Base-by-base conservation (phyloP, 2,888 invertebrate species). In the Habrosyne pyritoides region DNA sequence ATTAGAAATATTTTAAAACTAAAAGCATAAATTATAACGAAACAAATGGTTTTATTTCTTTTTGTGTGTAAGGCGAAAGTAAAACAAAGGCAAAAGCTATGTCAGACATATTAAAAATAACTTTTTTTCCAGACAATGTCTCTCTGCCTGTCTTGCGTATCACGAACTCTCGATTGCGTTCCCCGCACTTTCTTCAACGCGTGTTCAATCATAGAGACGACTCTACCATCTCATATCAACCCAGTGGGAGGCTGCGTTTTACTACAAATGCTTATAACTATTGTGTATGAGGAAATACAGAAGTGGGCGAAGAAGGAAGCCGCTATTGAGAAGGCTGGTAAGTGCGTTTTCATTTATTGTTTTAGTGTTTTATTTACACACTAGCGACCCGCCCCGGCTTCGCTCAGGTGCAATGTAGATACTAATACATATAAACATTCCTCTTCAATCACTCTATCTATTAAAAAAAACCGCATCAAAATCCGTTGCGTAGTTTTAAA, bases 181-280 rank as follows among this genome's bases (percentile, higher is more conserved):
- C 95, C 96, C 0, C 92, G 94, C 2, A 86, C 86, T 0, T 84
- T 94, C n/a, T 81, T 86, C 0, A 93, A 94, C 61, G 90, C 96
- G 0, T 92, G 95, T 0, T 75, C 90, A 0, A 83, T 95, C 0
- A 79, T 97, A 58, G 95, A 96, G 76, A 94, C 95, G 49, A 93
- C 94, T 2, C 84, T 97, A 14, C 96, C 97, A 0, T 94, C 95
- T 0, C 94, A 95, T 61, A 93, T 95, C 8, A 93, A 91, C 49
- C 97, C 97, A 0, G 93, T 96, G 0, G 95, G 95, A 2, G 94
- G 94, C 10, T 96, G 96, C 0, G 94, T 96, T 6, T 77, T 97
- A 12, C 83, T 97, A 42, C 97, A 97, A 81, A 91, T 96, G 71
- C 81, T 96, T 52, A 90, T 96, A 53, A 94, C 95, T 0, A 93